Base-by-base conservation (phyloP, 2,888 invertebrate species). In the Drosophila histrio region DNA sequence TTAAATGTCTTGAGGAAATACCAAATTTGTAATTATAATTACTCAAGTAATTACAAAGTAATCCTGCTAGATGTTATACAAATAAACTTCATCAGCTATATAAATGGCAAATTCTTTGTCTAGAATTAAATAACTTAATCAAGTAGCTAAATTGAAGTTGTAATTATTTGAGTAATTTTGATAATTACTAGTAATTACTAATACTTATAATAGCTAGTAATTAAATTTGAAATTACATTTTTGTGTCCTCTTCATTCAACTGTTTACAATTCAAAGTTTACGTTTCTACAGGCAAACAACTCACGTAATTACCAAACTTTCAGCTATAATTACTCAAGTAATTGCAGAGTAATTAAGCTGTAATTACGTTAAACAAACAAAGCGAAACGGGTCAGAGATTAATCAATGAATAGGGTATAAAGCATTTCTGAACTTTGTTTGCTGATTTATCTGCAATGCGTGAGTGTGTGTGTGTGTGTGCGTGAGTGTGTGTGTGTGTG, bases 381-480 rank as follows among this genome's bases (percentile, higher is more conserved):
- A 22, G 6, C 7, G n/a, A 15, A n/a, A n/a, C 8, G 2, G 2
- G 3, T 17, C 26, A 8, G 0, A 38, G 2, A 24, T 9, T 4
- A 11, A 8, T 11, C 26, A 26, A 24, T 30, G 9, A 21, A 38
- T 22, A 47, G 57, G 57, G 57, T 57, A 57, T 56, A 19, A 17
- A 9, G n/a, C 13, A 36, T 26, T 26, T 46, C 3, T 8, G 1
- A 36, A n/a, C 44, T 36, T 24, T 44, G 28, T 11, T 24, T 34
- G 56, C 41, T 34, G 32, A 54, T 54, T 54, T 54, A 34, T 54
- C 43, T 34, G 3, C 32, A 8, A 26, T 26, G 54, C 11, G 38
- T 26, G 44, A 19, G 44, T 22, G 28, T 24, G 49, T 17, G 19
- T 13, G 6, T 6, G n/a, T 17, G n/a, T 26, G 44, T 26, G 44